These are phyloP conservation scores for Clunio marinus DNA, from an alignment of 2,888 invertebrate genomes.

Conservation along the genomic window DNA sequence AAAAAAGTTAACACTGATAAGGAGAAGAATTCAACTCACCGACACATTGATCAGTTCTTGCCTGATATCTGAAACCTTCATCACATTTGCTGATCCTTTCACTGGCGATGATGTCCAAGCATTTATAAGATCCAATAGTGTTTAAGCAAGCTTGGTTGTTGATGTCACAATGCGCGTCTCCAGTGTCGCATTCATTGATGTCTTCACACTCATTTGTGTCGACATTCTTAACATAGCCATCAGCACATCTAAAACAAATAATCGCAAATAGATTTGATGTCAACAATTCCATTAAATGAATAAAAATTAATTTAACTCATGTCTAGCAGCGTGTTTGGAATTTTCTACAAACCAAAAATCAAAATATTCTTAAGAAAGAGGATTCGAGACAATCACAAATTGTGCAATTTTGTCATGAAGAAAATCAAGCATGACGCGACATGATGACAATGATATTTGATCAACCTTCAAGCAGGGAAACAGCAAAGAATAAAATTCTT, in stretches of 20 bases:
- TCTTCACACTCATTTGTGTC: slow-evolving; percentile 55
- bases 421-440: no score
- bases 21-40: slow-evolving; percentile 51
- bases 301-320: no score
- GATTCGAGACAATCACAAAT: no score
- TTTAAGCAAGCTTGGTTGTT: slow-evolving; percentile 64
- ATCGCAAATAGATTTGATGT: neutral
- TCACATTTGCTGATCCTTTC: slow-evolving; percentile 43
- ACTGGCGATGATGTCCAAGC: slow-evolving; percentile 48
- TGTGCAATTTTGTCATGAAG: no score
- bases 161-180: slow-evolving; percentile 63
- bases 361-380: no score
- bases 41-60: slow-evolving; percentile 56
- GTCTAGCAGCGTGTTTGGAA: neutral
- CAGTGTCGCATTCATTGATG: slow-evolving; percentile 65
- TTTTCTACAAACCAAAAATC: neutral
- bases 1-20: no score
- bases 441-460: neutral
- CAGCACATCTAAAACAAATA: slow-evolving; percentile 50
- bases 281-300: no score
- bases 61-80: slow-evolving; percentile 56
- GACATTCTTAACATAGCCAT: slow-evolving; percentile 51
- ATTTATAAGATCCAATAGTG: slow-evolving; percentile 62
- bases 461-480: neutral
- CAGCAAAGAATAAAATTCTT: neutral